A percentile compares a stretch with the other conserved stretches of the same genome.
phyloP scores from a whole-genome alignment of 1,140 invertebrate species.

The Ostrea denselamellosa region DNA sequence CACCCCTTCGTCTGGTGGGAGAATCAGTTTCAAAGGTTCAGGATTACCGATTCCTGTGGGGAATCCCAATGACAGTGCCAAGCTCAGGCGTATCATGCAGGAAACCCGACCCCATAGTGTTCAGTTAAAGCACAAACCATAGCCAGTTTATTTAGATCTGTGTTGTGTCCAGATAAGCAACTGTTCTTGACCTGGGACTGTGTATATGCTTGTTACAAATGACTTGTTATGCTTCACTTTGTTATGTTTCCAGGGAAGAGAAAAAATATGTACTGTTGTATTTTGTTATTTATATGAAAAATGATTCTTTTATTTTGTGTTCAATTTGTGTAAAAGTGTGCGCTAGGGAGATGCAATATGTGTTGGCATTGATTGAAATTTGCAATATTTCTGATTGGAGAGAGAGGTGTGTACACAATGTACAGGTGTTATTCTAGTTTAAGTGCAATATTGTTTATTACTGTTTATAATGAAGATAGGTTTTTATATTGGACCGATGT shows the following conservation, averaged over 20 bases:
- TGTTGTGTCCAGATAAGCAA: constrained; percentile 3
- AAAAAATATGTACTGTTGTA: neutral
- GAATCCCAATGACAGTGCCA: constrained; percentile 69
- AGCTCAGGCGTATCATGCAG: constrained; percentile 69
- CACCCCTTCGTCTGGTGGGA: constrained; percentile 74
- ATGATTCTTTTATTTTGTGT: constrained; percentile 17
- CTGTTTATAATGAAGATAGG: neutral
- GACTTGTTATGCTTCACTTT: constrained; percentile 26
- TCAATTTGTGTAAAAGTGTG: neutral
- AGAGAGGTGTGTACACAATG: neutral
- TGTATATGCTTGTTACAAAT: neutral
- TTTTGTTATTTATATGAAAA: neutral
- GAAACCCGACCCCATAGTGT: constrained; percentile 60
- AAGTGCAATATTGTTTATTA: constrained; percentile 12
- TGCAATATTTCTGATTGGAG: neutral
- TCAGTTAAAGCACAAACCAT: constrained; percentile 52
- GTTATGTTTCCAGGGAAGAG: constrained; percentile 23
- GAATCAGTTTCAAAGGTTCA: constrained; percentile 74
- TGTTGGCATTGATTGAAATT: neutral
- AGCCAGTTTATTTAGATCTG: constrained; percentile 33
- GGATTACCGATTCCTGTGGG: constrained; percentile 73
- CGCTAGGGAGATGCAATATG: neutral
- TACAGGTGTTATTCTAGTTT: neutral
- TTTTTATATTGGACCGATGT: constrained; percentile 8
- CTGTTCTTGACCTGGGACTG: constrained; percentile 4